These are phyloP conservation scores for Parnassius smintheus DNA, from an alignment of 2,888 invertebrate genomes.

Conservation along the genomic window DNA sequence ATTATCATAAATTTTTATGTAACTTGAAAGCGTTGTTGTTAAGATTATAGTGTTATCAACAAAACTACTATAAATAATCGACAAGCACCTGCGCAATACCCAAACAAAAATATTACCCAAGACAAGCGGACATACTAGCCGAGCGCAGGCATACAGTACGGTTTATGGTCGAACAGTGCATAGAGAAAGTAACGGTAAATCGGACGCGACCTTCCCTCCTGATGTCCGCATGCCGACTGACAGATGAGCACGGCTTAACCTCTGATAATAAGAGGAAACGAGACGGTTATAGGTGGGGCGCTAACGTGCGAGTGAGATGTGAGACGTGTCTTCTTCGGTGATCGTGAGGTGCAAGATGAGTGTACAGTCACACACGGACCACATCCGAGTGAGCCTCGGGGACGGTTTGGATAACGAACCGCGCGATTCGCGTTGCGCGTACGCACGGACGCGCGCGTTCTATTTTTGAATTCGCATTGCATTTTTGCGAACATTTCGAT, in stretches of 20 bases:
- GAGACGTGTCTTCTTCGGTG: slow-evolving; percentile 76
- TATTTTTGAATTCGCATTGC: slow-evolving; percentile 43
- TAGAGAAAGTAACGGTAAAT: slow-evolving; percentile 70
- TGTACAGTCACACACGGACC: slow-evolving; percentile 79
- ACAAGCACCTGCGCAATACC: slow-evolving; percentile 53
- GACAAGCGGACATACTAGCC: slow-evolving; percentile 57
- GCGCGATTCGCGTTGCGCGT: slow-evolving; percentile 66
- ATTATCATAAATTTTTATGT: slow-evolving; percentile 14
- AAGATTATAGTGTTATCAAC: slow-evolving; percentile 30
- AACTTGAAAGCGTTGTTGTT: slow-evolving; percentile 26
- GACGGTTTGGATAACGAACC: slow-evolving; percentile 66
- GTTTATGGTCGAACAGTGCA: slow-evolving; percentile 57
- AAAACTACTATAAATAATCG: slow-evolving; percentile 43
- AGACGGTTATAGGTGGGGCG: slow-evolving; percentile 47
- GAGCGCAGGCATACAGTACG: slow-evolving; percentile 59
- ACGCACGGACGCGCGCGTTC: slow-evolving; percentile 63
- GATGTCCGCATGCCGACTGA: slow-evolving; percentile 74
- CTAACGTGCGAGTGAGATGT: slow-evolving; percentile 51
- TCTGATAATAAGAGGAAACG: slow-evolving; percentile 76
- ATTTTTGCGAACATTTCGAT: slow-evolving; percentile 37
- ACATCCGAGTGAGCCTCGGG: slow-evolving; percentile 75
- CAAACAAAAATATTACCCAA: slow-evolving; percentile 59
- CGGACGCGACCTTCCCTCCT: slow-evolving; percentile 67
- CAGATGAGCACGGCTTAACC: slow-evolving; percentile 77
- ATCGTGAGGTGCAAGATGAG: slow-evolving; percentile 79